Conservation (phyloP, 2,797 vertebrate species). For the Philypnodon macrostomus region DNA sequence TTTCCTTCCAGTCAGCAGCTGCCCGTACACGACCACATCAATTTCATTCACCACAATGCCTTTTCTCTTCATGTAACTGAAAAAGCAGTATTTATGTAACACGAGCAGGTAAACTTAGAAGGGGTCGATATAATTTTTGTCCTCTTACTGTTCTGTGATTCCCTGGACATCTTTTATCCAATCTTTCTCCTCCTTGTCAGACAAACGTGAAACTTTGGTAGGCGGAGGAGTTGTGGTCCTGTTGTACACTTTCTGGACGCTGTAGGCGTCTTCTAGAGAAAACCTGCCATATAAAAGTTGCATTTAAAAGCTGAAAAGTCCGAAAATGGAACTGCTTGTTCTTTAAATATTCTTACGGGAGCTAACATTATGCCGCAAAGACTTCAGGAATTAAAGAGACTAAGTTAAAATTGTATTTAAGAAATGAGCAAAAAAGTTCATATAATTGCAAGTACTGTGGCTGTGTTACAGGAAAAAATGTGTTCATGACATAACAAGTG, state of each 20-base stretch:
- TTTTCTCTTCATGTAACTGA: conserved; percentile 88
- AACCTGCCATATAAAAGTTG: conserved; percentile 77
- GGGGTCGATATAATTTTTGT: background rate
- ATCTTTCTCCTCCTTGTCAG: conserved; percentile 87
- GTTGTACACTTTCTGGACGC: conserved; percentile 83
- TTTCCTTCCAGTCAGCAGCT: conserved; percentile 88
- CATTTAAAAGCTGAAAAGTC: no score
- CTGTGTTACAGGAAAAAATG: background rate
- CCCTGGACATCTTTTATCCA: conserved; percentile 93
- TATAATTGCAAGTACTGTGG: no score
- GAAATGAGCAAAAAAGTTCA: no score
- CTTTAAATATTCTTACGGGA: no score
- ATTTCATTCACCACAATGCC: conserved; percentile 91
- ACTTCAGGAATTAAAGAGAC: no score
- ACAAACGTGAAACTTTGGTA: conserved; percentile 79
- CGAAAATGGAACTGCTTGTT: no score
- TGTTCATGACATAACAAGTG: conserved; percentile 1
- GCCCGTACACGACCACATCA: conserved; percentile 83
- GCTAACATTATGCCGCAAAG: no score
- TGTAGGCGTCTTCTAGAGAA: conserved; percentile 84
- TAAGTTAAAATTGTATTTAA: no score
- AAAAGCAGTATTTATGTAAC: background rate
- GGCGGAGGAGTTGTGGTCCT: conserved; percentile 79
- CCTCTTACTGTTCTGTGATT: conserved; percentile 88
- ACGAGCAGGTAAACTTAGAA: background rate